phyloP scores from a whole-genome alignment of 2,888 invertebrate genomes.

The Yponomeuta malinellus region DNA sequence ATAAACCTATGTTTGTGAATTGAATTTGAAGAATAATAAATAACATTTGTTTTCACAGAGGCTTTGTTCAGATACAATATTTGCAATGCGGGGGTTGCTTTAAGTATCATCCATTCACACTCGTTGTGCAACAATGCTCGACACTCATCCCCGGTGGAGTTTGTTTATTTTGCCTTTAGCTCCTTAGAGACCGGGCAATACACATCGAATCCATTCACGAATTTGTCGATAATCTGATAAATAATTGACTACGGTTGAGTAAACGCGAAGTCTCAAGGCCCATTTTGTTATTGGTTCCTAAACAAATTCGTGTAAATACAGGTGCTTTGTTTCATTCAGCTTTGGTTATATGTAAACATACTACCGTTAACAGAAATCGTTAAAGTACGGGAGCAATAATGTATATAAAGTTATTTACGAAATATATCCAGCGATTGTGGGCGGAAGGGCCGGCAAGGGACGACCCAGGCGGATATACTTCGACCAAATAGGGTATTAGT shows the following conservation, averaged over 20 bases:
- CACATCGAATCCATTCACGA: background rate
- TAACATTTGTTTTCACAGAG: background rate
- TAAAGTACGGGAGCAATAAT: too few relatives aligned
- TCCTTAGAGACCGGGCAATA: background rate
- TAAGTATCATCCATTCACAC: background rate
- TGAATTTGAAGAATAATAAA: background rate
- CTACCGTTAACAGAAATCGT: too few relatives aligned
- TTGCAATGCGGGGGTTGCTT: conserved; percentile 1
- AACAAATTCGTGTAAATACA: too few relatives aligned
- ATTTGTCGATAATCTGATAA: background rate
- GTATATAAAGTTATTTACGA: too few relatives aligned
- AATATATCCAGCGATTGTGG: too few relatives aligned
- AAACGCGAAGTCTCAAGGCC: background rate
- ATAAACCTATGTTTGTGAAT: background rate
- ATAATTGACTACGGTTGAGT: background rate
- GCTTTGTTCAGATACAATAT: conserved; percentile 1
- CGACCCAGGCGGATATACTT: too few relatives aligned
- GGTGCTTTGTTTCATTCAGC: too few relatives aligned
- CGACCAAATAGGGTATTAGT: too few relatives aligned
- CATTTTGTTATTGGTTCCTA: background rate
- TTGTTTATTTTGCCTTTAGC: conserved; percentile 1
- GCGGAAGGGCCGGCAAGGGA: too few relatives aligned
- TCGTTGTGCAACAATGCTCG: background rate
- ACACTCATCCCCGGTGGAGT: background rate
- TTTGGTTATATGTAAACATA: too few relatives aligned